A percentile compares a stretch with the other conserved stretches of the same genome.
phyloP scores from a whole-genome alignment of 2,888 invertebrate genomes.

The Homarus gammarus region DNA sequence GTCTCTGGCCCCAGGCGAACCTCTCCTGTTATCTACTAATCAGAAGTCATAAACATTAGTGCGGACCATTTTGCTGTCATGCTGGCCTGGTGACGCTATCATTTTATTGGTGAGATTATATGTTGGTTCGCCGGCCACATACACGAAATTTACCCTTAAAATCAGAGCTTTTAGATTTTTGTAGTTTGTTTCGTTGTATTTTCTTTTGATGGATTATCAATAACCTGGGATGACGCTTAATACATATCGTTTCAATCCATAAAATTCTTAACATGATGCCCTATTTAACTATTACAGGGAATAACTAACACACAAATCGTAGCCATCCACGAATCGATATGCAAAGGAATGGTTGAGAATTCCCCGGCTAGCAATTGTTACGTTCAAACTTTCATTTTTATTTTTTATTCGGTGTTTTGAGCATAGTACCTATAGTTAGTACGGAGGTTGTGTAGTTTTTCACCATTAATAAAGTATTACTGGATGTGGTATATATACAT shows the following conservation, averaged over 20 bases:
- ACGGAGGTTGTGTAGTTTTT: not conserved
- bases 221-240: not conserved
- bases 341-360: not conserved
- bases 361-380: too few relatives aligned
- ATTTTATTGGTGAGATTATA: slow-evolving; percentile 53
- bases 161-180: slow-evolving; percentile 38
- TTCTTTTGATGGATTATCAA: not conserved
- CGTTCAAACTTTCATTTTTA: not conserved
- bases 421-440: not conserved
- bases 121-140: slow-evolving; percentile 29
- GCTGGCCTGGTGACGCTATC: slow-evolving; percentile 56
- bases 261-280: not conserved
- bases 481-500: not conserved
- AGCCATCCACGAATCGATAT: not conserved
- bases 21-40: slow-evolving; percentile 45
- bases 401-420: not conserved
- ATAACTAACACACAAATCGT: not conserved
- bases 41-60: slow-evolving; percentile 63
- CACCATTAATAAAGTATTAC: not conserved
- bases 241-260: not conserved
- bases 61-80: slow-evolving; percentile 61
- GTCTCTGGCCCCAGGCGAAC: slow-evolving; percentile 1
- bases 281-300: too few relatives aligned
- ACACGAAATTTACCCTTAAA: slow-evolving; percentile 27
- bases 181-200: not conserved